Evolutionary conservation across 2,113 vertebrate species (phyloP), one percentile per base, ranked within the genome.

Genomic region (Laticauda colubrina): DNA sequence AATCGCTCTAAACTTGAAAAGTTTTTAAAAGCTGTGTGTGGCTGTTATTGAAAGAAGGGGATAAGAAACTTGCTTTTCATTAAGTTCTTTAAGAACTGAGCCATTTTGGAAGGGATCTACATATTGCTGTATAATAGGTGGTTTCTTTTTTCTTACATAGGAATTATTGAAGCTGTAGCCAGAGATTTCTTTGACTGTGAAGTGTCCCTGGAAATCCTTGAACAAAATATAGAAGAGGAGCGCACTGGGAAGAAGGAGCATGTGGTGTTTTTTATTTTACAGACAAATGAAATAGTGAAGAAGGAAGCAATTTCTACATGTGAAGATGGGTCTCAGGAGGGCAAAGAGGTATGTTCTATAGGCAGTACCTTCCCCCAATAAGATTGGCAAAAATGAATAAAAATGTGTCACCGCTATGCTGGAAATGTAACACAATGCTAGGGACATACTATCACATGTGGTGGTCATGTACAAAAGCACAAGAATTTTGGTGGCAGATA

Each of bases 241-340:
- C 97, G 95, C 24, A 98, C 97, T 4, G 98, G 97, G n/a, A 97
- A 97, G 94, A 97, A 97, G 93, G 98, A 98, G 7, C 97, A 98
- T 2, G 96, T 98, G 12, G 96, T 98, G 87, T 99, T 98, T 92
- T 95, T 97, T 89, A 94, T 98, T 91, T 94, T 97, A 75, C 96
- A 98, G 91, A 97, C 96, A 64, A 88, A 94, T 69, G 90, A n/a
- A 21, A 92, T 56, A 23, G 43, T 51, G 43, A 95, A 93, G 26
- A 85, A 94, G 90, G 55, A 53, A 1, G 59, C 23, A 91, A 87
- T 91, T 61, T 91, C 57, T 92, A 91, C 75, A 88, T 88, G 90
- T 56, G 2, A 75, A 94, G 91, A 64, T 43, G 45, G 64, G 8
- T 89, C 43, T 95, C 64, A 69, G 90, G 90, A 92, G 88, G 89